These are phyloP conservation scores for Leistus spinibarbis DNA, from an alignment of 2,888 invertebrate genomes.

Conservation along the genomic window DNA sequence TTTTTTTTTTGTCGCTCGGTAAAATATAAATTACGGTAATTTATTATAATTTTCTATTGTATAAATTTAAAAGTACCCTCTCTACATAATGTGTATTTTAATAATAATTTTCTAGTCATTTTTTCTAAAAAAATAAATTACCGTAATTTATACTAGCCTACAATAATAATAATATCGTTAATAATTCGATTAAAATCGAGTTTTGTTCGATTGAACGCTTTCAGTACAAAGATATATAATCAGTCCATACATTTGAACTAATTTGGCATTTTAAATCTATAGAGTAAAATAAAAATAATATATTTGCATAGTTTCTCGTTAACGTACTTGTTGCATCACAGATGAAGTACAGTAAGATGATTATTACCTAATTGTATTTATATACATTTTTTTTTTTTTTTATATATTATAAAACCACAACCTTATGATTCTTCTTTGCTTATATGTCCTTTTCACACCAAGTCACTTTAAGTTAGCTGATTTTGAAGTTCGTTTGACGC, in stretches of 20 bases:
- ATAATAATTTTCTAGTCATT: no score
- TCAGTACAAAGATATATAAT: not conserved
- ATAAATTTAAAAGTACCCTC: no score
- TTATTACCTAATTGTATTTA: not conserved
- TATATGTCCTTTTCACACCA: no score
- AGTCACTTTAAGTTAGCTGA: no score
- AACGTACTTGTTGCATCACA: not conserved
- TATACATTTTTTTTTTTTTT: not conserved
- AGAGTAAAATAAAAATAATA: not conserved
- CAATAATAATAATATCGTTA: not conserved
- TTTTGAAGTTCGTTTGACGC: no score
- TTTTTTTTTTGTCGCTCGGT: no score
- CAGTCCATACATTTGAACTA: not conserved
- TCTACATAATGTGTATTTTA: no score
- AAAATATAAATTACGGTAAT: no score
- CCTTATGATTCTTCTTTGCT: not conserved
- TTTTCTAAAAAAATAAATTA: no score
- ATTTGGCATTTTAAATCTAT: not conserved
- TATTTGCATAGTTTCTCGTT: not conserved
- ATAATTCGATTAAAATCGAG: not conserved
- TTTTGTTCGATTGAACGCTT: not conserved
- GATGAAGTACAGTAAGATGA: not conserved
- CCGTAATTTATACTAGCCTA: no score
- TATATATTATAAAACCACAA: not conserved
- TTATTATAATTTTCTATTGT: no score